Base-by-base conservation (phyloP, 1,140 invertebrate genomes). In the Nephila pilipes region DNA sequence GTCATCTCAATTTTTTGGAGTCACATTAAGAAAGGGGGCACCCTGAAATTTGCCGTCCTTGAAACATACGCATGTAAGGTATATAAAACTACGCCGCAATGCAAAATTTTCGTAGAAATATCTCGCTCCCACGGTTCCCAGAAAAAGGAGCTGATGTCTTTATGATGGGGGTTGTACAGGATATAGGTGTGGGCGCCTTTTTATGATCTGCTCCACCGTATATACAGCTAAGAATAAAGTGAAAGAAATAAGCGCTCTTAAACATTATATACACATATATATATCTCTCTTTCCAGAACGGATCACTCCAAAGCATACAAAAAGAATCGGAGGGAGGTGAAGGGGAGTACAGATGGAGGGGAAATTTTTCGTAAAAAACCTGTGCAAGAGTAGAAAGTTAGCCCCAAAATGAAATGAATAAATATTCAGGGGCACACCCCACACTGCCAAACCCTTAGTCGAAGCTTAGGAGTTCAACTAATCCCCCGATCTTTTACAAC, bases 401-500 rank as follows among this genome's bases (percentile, higher is more conserved):
- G 80, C 75, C 85, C 54, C 22, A 79, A 93, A 87, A 85, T 93
- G 85, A 93, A 93, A 93, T 93, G 91, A 93, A 93, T 93, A 93
- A 87, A 93, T 93, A 93, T 93, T 93, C 91, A 22, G 83, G 22
- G 91, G 55, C 91, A 93, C 91, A 87, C 91, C 91, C 46, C 90
- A 18, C 6, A 18, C 75, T 18, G 89, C 89, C 89, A 60, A 81
- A 80, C 89, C 89, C 89, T 88, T 38, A 83, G 89, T n/a, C 22
- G 25, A 63, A 91, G 89, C 79, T 91, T 92, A 93, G 38, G 55
- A 58, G 46, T 63, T 83, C 29, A 25, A 36, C 65, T 93, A 93
- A 93, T 93, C 91, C 91, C 91, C 81, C 90, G 57, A 92, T 93
- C 91, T 93, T 93, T 93, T 93, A 93, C 91, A 93, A 93, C 85